phyloP scores from a whole-genome alignment of 1,140 invertebrate species.

The Drosophila navojoa region DNA sequence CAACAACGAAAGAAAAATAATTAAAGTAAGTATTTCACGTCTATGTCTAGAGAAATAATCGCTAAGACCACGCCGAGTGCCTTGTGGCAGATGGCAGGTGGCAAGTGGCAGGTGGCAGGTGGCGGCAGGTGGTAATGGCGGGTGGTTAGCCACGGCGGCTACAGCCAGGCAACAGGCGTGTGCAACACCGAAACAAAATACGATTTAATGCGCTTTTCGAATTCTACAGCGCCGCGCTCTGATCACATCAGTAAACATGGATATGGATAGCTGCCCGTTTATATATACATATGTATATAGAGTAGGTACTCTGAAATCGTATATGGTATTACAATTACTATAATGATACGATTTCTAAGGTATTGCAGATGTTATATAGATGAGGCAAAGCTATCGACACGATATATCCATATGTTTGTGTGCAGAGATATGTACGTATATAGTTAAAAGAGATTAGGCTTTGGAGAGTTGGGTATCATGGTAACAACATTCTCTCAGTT shows the following conservation, averaged over 20 bases:
- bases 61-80: conserved; percentile 4
- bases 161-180: conserved; percentile 35
- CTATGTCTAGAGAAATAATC: conserved; percentile 24
- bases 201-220: conserved; percentile 71
- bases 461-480: too few relatives aligned
- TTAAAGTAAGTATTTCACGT: conserved; percentile 25
- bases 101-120: conserved; percentile 1
- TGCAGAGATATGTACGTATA: too few relatives aligned
- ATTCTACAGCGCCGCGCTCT: conserved; percentile 50
- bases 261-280: conserved; percentile 40
- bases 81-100: neutral
- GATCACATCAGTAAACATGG: conserved; percentile 53
- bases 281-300: neutral
- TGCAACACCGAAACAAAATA: conserved; percentile 71
- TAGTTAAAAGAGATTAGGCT: too few relatives aligned
- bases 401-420: too few relatives aligned
- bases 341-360: too few relatives aligned
- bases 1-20: conserved; percentile 35
- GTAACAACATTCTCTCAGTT: too few relatives aligned
- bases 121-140: neutral
- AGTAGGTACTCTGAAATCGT: neutral
- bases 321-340: too few relatives aligned
- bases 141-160: neutral
- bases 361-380: too few relatives aligned
- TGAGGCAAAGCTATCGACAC: too few relatives aligned